Evolutionary conservation across 2,113 vertebrate genomes (phyloP).

Genomic region (Platichthys stellatus): DNA sequence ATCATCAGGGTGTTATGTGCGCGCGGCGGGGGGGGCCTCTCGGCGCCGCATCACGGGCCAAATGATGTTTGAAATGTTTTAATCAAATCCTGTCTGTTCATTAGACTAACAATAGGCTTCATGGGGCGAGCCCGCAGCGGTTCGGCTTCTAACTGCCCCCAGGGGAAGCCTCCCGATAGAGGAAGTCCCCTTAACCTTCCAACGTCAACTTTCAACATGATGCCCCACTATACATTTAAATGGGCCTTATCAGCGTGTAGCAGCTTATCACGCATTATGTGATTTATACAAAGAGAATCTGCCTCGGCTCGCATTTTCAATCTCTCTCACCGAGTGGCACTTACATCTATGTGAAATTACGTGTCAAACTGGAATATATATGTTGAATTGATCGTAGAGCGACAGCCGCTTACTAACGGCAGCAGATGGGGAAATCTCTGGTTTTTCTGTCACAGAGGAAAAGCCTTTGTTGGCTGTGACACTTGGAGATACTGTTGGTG

Average conservation of each 20-base stretch:
- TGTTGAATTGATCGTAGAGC: constrained; percentile 35
- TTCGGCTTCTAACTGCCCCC: constrained; percentile 68
- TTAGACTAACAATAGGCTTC: constrained; percentile 82
- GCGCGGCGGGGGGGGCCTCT: constrained; percentile 75
- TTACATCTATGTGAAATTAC: constrained; percentile 32
- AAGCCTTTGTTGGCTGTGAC: constrained; percentile 19
- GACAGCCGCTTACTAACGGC: constrained; percentile 28
- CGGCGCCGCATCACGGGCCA: constrained; percentile 76
- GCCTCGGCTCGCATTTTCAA: constrained; percentile 21
- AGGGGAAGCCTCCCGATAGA: constrained; percentile 78
- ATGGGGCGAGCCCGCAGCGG: constrained; percentile 69
- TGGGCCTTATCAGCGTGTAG: constrained; percentile 69
- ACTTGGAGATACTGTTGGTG: constrained; percentile 38
- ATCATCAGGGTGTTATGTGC: constrained; percentile 77
- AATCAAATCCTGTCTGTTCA: constrained; percentile 85
- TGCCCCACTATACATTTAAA: constrained; percentile 81
- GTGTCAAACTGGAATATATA: constrained; percentile 12
- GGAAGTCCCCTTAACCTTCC: constrained; percentile 64
- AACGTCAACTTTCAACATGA: constrained; percentile 46
- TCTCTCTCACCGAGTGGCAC: constrained; percentile 31
- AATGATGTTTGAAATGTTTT: constrained; percentile 85
- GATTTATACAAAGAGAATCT: constrained; percentile 45
- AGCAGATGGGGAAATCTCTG: constrained; percentile 34
- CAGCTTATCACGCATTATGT: constrained; percentile 45
- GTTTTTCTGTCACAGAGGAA: constrained; percentile 18